Evolutionary conservation across 1,140 invertebrate species (phyloP), one percentile per base, ranked within the genome.

Genomic region (Wasmannia auropunctata): DNA sequence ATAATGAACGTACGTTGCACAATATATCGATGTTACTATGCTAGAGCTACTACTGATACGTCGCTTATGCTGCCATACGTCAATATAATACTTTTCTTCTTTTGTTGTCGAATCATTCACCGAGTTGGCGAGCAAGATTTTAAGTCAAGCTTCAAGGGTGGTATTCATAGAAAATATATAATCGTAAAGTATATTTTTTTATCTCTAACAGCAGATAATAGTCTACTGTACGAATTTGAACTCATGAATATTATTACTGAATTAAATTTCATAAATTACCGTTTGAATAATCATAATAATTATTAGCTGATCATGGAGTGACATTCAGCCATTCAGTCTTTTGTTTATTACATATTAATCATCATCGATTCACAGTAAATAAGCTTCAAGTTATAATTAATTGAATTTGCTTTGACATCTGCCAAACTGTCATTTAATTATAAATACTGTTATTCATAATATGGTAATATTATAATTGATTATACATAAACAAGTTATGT

Each of bases 61-160:
- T 56, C 40, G 56, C 88, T 83, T 86, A 77, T 91, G 92, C 88
- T 93, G 91, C 90, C 87, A 91, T 90, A 92, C 85, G 88, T 90
- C 62, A 89, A 88, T 90, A 65, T 60, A 70, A 90, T 76, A 75
- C 1, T 46, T 67, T 56, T 58, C 10, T 49, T 46, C 31, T 43
- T 46, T 37, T 54, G 2, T 67, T 43, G 40, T 72, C 19, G n/a
- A 43, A 43, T 74, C 3, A 54, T 58, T 81, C 10, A 56, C 6
- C 28, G 2, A 65, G 2, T 79, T 37, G 8, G 3, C 22, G 8
- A 80, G 4, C 16, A 69, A 51, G 19, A 1, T 43, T 60, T 77
- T 34, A 51, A 40, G 16, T 56, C 3, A 69, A 80, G 6, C n/a
- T 74, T 14, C 28, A 72, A 25, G 22, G 22, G 5, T 6, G 31